Base-by-base conservation (phyloP, 2,888 invertebrate species). In the Furcula furcula region DNA sequence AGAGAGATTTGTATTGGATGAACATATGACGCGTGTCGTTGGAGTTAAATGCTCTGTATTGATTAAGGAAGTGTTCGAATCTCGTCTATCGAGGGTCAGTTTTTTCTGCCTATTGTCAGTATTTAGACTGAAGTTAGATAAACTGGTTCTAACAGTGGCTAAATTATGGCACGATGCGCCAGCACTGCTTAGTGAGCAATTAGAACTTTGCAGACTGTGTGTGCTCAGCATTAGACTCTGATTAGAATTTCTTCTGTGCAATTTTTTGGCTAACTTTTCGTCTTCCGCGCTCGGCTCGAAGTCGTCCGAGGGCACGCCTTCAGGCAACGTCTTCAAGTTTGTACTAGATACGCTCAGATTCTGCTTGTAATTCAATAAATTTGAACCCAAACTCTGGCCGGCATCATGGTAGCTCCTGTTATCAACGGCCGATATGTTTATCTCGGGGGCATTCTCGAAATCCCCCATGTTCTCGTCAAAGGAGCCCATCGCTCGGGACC, bases 61-160 rank as follows among this genome's bases (percentile, higher is more conserved):
- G 0, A 95, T 94, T 1, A 97, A 82, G 40, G 96, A 96, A 0
- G 95, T 93, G 67, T 95, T 97, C 0, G 97, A 97, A 39, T 97
- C 97, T 29, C 97, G 90, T 28, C 97, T 90, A 52, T 96, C 95
- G 25, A 96, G 74, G 1, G 95, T 89, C 13, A 95, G 91, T 50
- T 93, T 94, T 27, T 91, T 90, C 28, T 83, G 86, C 12, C 87
- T 57, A 9, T 76, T 58, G 15, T 85, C 84, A 0, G 84, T 79
- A 38, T 78, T 87, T 0, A 89, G 61, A 34, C 87, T 88, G 41
- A 86, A 89, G 40, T 89, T 89, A 0, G 89, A 89, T 40, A 85
- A 63, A 38, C 88, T 89, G 0, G 84, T 86, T 25, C 89, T 62
- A 0, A 89, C 89, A 4, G 84, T 76, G 0, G 77, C 59, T 21